A percentile compares a stretch with the other conserved stretches of the same genome.
phyloP scores from a whole-genome alignment of 2,113 vertebrate species.

The Dicentrarchus labrax region DNA sequence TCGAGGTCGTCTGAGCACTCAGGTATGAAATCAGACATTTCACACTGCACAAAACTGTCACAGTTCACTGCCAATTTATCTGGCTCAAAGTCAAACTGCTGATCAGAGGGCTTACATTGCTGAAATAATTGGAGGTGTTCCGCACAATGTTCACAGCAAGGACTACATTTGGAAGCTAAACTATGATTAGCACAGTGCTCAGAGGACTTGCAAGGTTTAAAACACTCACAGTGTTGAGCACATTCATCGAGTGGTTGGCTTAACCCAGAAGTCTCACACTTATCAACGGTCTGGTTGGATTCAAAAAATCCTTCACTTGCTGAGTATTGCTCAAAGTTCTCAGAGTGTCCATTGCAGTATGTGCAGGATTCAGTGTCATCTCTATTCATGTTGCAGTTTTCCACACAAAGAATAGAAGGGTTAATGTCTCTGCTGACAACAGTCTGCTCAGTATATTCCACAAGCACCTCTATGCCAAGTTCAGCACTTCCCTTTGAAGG shows the following conservation, averaged over 20 bases:
- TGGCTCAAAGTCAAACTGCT: slow-evolving; percentile 57
- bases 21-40: slow-evolving; percentile 55
- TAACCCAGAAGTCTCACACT: slow-evolving; percentile 67
- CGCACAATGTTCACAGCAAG: slow-evolving; percentile 66
- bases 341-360: slow-evolving; percentile 43
- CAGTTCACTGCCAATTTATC: slow-evolving; percentile 41
- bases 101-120: slow-evolving; percentile 62
- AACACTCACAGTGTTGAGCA: slow-evolving; percentile 77
- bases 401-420: slow-evolving; percentile 52
- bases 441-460: slow-evolving; percentile 64
- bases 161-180: slow-evolving; percentile 59
- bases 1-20: slow-evolving; percentile 24
- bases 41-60: slow-evolving; percentile 44
- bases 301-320: slow-evolving; percentile 45
- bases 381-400: slow-evolving; percentile 36
- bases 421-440: slow-evolving; percentile 52
- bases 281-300: slow-evolving; percentile 36
- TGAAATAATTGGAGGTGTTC: slow-evolving; percentile 68
- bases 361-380: slow-evolving; percentile 46
- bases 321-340: slow-evolving; percentile 54
- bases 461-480: slow-evolving; percentile 52
- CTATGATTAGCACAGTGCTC: slow-evolving; percentile 72
- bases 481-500: slow-evolving; percentile 55
- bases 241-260: slow-evolving; percentile 73
- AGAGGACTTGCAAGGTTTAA: slow-evolving; percentile 68